Evolutionary conservation across 1,140 invertebrate species (phyloP).

Genomic region (Delia radicum): DNA sequence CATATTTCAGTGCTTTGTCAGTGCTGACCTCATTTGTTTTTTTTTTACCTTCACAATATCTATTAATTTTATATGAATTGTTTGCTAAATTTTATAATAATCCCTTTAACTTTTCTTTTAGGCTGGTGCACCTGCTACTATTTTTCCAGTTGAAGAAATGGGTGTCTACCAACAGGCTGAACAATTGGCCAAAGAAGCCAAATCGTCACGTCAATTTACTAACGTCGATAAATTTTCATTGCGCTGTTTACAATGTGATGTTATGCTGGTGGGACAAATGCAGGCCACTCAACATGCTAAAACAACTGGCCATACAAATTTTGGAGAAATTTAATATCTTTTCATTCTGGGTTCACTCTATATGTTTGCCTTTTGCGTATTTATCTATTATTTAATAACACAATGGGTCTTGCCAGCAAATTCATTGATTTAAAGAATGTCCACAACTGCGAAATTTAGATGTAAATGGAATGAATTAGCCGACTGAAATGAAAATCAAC

Average conservation of each 20-base stretch:
- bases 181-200: conserved; percentile 82
- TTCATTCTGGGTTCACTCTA: conserved; percentile 48
- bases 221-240: conserved; percentile 85
- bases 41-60: no score
- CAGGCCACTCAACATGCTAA: conserved; percentile 84
- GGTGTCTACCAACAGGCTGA: conserved; percentile 75
- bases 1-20: no score
- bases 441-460: no score
- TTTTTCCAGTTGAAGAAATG: conserved; percentile 77
- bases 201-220: conserved; percentile 81
- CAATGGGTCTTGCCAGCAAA: conserved; percentile 33
- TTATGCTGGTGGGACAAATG: conserved; percentile 71
- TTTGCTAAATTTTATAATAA: background rate
- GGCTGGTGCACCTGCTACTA: conserved; percentile 71
- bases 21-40: no score
- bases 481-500: no score
- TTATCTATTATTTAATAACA: conserved; percentile 52
- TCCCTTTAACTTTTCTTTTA: conserved; percentile 40
- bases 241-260: conserved; percentile 77
- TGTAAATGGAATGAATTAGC: no score
- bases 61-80: background rate
- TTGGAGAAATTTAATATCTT: conserved; percentile 75
- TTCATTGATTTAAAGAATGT: background rate
- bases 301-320: conserved; percentile 80
- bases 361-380: conserved; percentile 51